Conservation (phyloP, 2,113 vertebrate species). For the Edolisoma coerulescens region DNA sequence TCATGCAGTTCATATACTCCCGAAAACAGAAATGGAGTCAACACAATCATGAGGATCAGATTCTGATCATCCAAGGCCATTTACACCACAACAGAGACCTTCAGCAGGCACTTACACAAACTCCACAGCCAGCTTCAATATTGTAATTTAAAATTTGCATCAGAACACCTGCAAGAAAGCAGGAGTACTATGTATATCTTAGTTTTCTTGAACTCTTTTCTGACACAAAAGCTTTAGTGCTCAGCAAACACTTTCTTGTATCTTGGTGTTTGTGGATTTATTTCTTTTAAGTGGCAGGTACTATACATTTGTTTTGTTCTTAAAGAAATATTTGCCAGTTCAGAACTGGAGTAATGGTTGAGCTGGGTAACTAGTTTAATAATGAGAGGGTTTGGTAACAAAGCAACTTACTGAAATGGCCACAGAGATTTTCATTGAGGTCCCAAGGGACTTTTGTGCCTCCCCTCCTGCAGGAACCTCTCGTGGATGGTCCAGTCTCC, state of each 20-base stretch:
- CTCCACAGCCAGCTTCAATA: not conserved
- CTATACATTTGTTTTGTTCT: not conserved
- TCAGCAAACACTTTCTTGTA: not conserved
- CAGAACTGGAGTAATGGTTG: not conserved
- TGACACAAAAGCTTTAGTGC: not conserved
- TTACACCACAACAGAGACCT: not conserved
- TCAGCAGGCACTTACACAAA: not conserved
- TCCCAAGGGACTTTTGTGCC: not conserved
- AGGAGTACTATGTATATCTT: not conserved
- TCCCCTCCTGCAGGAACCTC: not conserved
- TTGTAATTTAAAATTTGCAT: not conserved
- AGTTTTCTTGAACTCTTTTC: not conserved
- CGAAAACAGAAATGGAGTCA: not conserved
- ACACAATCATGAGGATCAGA: not conserved
- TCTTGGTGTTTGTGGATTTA: not conserved
- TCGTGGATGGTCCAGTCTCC: not conserved
- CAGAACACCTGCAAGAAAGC: not conserved
- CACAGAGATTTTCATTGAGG: not conserved
- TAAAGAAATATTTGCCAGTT: not conserved
- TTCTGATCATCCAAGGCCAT: not conserved
- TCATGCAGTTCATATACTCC: not conserved
- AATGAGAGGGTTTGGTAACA: not conserved
- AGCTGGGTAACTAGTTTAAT: not conserved
- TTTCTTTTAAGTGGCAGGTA: not conserved
- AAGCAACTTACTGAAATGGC: not conserved